Evolutionary conservation across 2,113 vertebrate species (phyloP).

Genomic region (Odobenus rosmarus): DNA sequence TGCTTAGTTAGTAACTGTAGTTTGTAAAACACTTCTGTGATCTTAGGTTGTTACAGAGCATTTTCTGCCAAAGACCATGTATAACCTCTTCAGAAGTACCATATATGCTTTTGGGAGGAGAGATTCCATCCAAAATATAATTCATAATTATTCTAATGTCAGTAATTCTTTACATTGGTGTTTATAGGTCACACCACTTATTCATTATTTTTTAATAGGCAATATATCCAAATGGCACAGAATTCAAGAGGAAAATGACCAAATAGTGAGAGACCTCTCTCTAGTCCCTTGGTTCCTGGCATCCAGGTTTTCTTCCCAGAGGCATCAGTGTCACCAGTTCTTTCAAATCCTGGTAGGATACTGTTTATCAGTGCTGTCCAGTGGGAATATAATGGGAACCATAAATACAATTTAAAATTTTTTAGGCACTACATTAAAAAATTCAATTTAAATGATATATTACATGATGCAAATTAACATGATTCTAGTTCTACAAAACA

Average conservation of each 20-base stretch:
- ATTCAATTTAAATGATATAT: background rate
- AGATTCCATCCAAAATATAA: background rate
- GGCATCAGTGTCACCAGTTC: background rate
- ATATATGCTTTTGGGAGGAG: background rate
- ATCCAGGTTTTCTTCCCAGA: background rate
- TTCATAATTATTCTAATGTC: background rate
- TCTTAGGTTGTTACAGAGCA: slow-evolving; percentile 20
- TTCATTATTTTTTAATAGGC: background rate
- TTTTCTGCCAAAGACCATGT: background rate
- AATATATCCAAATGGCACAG: background rate
- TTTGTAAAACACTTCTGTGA: background rate
- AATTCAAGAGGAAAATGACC: background rate
- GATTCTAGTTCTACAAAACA: background rate
- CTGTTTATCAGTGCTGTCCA: background rate
- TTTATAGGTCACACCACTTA: background rate
- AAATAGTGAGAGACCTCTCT: background rate
- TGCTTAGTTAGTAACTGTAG: background rate
- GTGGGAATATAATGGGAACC: background rate
- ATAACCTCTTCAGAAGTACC: background rate
- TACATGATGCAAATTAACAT: background rate
- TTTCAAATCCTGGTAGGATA: background rate
- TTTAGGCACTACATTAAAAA: background rate
- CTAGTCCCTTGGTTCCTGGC: background rate
- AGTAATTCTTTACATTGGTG: background rate
- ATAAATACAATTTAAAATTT: background rate